phyloP scores from a whole-genome alignment of 2,113 vertebrate species.

The Condylura cristata region DNA sequence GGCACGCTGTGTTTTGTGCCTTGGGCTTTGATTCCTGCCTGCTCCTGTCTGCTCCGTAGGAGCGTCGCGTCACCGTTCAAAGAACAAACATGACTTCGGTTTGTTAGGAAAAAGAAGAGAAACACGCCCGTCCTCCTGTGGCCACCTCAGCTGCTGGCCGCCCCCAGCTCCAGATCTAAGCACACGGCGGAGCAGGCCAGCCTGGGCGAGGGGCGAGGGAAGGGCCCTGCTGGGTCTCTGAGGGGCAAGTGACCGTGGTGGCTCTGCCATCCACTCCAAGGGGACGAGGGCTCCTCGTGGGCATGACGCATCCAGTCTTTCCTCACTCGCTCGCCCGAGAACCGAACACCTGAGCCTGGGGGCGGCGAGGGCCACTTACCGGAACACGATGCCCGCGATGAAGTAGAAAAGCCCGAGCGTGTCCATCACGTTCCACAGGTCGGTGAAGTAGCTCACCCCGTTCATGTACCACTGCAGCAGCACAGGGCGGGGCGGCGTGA shows the following conservation, averaged over 20 bases:
- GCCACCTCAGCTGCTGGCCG: neutral
- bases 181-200: no score
- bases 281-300: rapidly evolving
- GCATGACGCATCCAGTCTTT: neutral
- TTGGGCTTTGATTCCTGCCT: no score
- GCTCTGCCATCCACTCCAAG: neutral
- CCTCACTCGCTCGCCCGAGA: neutral
- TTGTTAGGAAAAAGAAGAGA: no score
- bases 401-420: conserved; percentile 93
- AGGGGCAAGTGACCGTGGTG: no score
- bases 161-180: neutral
- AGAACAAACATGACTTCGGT: no score
- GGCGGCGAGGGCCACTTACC: conserved; percentile 82
- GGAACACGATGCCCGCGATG: conserved; percentile 90
- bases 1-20: no score
- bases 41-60: no score
- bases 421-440: conserved; percentile 97
- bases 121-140: no score
- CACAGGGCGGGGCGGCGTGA: conserved; percentile 55
- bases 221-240: no score
- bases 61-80: no score
- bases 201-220: no score
- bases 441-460: conserved; percentile 91
- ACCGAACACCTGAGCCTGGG: rapidly evolving
- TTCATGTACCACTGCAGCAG: conserved; percentile 90